Base-by-base conservation (phyloP, 2,797 vertebrate genomes). In the Myotis vivesi region DNA sequence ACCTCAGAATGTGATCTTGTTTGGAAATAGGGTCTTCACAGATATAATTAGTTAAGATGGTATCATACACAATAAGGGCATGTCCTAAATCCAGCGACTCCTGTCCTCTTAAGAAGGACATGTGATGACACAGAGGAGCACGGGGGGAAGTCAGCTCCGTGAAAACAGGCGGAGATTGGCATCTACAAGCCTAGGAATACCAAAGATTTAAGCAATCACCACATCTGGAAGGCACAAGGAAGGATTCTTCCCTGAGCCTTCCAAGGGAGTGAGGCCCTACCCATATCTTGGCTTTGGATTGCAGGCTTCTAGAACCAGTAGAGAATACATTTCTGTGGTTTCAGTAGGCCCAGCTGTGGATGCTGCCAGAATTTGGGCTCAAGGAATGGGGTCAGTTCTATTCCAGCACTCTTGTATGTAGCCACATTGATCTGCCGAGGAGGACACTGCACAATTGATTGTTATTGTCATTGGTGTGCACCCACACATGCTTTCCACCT, bases 341-440 rank as follows among this genome's bases (percentile, higher is more conserved):
- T 62, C 62, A 64, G 62, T n/a, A 64, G 62, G 55, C 5, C 7
- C 59, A 38, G 9, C 33, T 22, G 1, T 30, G 69, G 75, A 51
- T 23, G 51, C 49, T 19, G 44, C 75, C 38, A 51, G 80, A 49
- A 23, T 15, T 49, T 16, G 38, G 38, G 9, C 41, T n/a, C 46
- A 81, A n/a, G 46, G 72, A 20, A 8, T 38, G 3, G 1, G 19
- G 0, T 0, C 36, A 15, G 9, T 36, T 59, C 57, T 25, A 2
- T 41, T 23, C 17, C n/a, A 22, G 44, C 2, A 4, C 49, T 41
- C 13, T 30, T 17, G 6, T 16, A 19, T 15, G 6, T 5, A 22
- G 25, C 9, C 6, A 15, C 17, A 1, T 10, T n/a, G 22, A 23
- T 33, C 49, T 46, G 3, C 0, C 0, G 0, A 77, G 53, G 33